Evolutionary conservation across 2,888 invertebrate genomes (phyloP), one percentile per base, ranked within the genome.

Genomic region (Odontothrips loti): DNA sequence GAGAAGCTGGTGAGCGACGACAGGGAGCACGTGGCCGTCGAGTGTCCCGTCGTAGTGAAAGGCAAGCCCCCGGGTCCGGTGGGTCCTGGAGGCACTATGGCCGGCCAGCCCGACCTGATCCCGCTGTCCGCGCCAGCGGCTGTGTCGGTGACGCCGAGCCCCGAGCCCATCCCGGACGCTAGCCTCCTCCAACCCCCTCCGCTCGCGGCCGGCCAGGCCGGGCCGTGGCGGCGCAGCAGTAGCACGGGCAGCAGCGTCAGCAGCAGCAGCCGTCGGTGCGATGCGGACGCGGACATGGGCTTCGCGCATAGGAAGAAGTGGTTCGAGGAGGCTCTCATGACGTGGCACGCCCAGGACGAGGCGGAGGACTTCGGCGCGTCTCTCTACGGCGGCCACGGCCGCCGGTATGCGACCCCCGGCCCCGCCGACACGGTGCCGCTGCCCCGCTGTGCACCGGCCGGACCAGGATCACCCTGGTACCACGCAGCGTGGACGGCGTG

Each of bases 1-100:
- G 68, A 75, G 68, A 75, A 75, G 68, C 23, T 75, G 68, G 68
- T 75, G 23, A 75, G 27, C 68, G 68, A 75, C 68, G 68, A 75
- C 68, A 75, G 23, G 68, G 68, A 68, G 68, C 20, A 75, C 68
- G 68, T 1, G 68, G 68, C 68, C 27, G 68, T 9, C 10, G 68
- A 27, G 27, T 43, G 34, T 23, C 68, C 68, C 68, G 10, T 4
- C 51, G 17, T 1, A 17, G 51, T 17, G 15, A 15, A 20, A 11
- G 58, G 58, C 58, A 58, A 58, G 20, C 58, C 58, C 34, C 12
- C 58, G n/a, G 17, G 15, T 1, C n/a, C 58, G 6, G 15, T 6
- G 58, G n/a, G 58, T 15, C 58, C 58, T 15, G 58, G 6, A 15
- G 58, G 17, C 58, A 58, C 58, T 6, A 2, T 43, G 34, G 34